Conservation (phyloP, 2,888 invertebrate species). For the Parasteatoda lunata region DNA sequence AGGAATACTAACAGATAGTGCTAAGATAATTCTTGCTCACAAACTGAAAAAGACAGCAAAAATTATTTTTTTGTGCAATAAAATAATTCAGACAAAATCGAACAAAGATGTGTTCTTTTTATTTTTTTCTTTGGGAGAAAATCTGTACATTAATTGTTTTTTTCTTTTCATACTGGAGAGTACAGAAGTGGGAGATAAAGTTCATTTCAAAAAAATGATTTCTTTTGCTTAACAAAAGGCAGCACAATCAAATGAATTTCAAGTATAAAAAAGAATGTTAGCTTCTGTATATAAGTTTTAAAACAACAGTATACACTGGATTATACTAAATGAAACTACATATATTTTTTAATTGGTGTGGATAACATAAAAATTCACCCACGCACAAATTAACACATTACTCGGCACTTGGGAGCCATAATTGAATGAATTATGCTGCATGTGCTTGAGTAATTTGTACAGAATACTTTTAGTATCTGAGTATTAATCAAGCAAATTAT, state of each 20-base stretch:
- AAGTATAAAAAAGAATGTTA: constrained; percentile 11
- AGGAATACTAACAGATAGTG: too few relatives aligned
- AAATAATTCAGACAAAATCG: neutral
- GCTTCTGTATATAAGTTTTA: constrained; percentile 38
- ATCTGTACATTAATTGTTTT: constrained; percentile 49
- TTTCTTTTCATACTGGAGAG: constrained; percentile 35
- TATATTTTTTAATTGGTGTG: constrained; percentile 6
- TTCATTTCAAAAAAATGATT: neutral
- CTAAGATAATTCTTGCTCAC: too few relatives aligned
- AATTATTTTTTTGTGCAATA: too few relatives aligned
- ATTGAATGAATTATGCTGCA: neutral
- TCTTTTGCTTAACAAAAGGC: neutral
- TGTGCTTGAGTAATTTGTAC: neutral
- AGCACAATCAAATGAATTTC: neutral
- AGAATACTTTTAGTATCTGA: constrained; percentile 5
- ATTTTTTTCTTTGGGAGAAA: constrained; percentile 24
- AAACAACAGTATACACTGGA: constrained; percentile 42
- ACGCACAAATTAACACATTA: neutral
- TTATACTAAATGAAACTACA: constrained; percentile 42
- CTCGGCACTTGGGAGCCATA: neutral
- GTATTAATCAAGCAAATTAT: neutral
- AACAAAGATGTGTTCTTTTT: constrained; percentile 47
- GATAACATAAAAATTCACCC: constrained; percentile 9
- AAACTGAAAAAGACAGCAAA: too few relatives aligned
- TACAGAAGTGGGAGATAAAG: constrained; percentile 30